A percentile compares a stretch with the other conserved stretches of the same genome.
Evolutionary conservation across 23 tunicate genomes (phyloP).

Genomic region (Phallusia fumigata): DNA sequence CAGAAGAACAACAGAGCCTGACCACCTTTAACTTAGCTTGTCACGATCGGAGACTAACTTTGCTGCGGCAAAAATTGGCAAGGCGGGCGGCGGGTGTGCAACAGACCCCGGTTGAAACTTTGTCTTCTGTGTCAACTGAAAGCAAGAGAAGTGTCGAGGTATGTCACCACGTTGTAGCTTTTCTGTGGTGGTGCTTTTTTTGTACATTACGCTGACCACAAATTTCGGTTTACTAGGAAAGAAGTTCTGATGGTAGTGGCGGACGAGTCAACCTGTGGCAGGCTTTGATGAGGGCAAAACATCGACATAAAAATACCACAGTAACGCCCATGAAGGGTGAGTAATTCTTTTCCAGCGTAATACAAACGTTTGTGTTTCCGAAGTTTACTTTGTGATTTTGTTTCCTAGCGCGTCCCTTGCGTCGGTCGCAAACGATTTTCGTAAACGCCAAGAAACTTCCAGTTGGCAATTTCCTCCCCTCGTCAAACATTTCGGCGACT

Average conservation of each 20-base stretch:
- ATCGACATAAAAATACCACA: background rate
- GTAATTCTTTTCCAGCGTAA: background rate
- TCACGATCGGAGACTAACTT: background rate
- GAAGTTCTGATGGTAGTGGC: background rate
- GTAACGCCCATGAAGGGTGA: background rate
- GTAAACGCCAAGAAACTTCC: conserved; percentile 57
- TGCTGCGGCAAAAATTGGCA: background rate
- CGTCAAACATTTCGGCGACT: background rate
- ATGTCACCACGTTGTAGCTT: background rate
- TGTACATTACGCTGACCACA: too few species aligned
- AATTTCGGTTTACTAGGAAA: too few species aligned
- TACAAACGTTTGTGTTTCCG: background rate
- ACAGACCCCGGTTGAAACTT: background rate
- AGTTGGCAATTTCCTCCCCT: background rate
- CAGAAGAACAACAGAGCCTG: background rate
- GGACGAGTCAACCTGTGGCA: background rate
- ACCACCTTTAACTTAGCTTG: conserved; percentile 21
- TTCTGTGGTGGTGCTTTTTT: too few species aligned
- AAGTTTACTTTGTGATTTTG: background rate
- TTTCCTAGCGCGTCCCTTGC: conserved; percentile 65
- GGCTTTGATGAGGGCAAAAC: conserved; percentile 2
- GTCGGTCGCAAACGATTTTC: conserved; percentile 69
- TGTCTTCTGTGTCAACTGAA: background rate
- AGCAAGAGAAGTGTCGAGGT: conserved; percentile 13
- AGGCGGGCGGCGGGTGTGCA: background rate